Conservation (phyloP, 2,888 invertebrate species). For the Onchidella celtica region DNA sequence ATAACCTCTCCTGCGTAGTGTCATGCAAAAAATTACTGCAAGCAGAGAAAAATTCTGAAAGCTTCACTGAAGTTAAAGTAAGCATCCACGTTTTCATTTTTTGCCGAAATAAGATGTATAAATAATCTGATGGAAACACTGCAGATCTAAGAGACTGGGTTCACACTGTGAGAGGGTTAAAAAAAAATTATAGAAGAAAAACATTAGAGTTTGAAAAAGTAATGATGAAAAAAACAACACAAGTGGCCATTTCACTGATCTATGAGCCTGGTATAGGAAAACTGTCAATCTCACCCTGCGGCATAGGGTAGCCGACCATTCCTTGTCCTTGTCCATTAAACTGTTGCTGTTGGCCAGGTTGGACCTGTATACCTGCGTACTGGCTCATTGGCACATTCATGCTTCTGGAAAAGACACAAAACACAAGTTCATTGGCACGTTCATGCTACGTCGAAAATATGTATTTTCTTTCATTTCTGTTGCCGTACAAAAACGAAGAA, state of each 20-base stretch:
- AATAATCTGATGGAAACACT: no score
- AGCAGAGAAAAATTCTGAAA: no score
- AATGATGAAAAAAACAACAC: neutral
- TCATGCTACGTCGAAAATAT: no score
- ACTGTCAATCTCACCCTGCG: slow-evolving; percentile 67
- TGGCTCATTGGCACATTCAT: slow-evolving; percentile 68
- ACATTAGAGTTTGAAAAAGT: neutral
- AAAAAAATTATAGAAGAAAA: neutral
- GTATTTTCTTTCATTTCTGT: no score
- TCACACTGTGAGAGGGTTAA: slow-evolving; percentile 4
- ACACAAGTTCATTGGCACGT: no score
- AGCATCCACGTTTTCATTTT: no score
- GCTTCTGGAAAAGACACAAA: no score
- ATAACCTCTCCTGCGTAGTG: no score
- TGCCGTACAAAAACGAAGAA: no score
- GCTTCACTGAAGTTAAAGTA: no score
- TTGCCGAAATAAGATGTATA: no score
- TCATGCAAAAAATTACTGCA: no score
- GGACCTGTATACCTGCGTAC: slow-evolving; percentile 63
- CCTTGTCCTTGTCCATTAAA: slow-evolving; percentile 67
- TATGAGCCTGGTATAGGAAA: slow-evolving; percentile 54
- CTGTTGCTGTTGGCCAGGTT: slow-evolving; percentile 71
- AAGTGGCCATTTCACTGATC: slow-evolving; percentile 57
- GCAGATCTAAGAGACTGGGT: neutral
- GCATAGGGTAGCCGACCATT: slow-evolving; percentile 71